phyloP scores from a whole-genome alignment of 2,113 vertebrate species.

The Aramus guarauna region DNA sequence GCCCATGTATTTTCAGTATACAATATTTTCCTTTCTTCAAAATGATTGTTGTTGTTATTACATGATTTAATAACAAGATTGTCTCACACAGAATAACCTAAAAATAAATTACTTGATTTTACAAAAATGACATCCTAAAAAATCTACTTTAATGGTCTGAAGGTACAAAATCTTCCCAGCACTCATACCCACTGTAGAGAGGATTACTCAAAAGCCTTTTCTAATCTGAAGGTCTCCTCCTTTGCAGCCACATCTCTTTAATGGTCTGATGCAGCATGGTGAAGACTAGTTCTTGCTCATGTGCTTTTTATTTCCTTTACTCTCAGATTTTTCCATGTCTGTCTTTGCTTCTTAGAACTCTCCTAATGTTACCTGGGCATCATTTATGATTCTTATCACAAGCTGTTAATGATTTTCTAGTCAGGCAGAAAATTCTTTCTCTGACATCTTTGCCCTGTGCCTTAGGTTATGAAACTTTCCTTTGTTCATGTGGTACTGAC shows the following conservation, averaged over 20 bases:
- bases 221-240: background rate
- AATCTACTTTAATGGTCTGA: too few species aligned
- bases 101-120: background rate
- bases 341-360: background rate
- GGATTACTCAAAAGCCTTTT: background rate
- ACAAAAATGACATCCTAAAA: background rate
- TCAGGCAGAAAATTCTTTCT: background rate
- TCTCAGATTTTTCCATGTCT: background rate
- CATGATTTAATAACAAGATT: background rate
- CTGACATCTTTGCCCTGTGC: background rate
- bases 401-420: background rate
- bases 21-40: background rate
- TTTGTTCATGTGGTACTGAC: background rate
- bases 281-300: background rate
- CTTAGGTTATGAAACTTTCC: background rate
- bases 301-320: background rate
- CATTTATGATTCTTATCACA: background rate
- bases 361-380: background rate
- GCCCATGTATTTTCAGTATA: background rate
- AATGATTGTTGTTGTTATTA: background rate
- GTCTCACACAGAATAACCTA: background rate
- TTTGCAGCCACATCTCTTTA: background rate
- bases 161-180: background rate
- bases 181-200: background rate
- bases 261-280: background rate